Evolutionary conservation across 2,113 vertebrate genomes (phyloP).

Genomic region (Pica pica): DNA sequence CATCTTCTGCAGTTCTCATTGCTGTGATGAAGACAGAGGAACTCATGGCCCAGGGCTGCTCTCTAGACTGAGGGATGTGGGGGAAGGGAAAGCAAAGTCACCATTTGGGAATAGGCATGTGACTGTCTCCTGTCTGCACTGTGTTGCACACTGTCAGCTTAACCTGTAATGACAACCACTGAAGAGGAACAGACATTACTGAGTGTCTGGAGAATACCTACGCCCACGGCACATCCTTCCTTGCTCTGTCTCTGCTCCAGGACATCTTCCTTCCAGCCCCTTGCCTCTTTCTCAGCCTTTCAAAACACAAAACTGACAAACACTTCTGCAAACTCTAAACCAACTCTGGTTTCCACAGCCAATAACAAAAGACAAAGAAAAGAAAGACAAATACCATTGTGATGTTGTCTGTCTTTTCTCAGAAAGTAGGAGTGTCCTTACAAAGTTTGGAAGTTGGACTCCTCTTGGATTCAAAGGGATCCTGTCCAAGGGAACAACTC

Average conservation of each 20-base stretch:
- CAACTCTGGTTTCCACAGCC: background rate
- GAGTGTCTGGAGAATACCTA: background rate
- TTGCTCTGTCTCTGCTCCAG: background rate
- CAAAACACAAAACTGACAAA: background rate
- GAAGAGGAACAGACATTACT: background rate
- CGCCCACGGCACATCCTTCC: background rate
- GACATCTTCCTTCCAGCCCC: background rate
- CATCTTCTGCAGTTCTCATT: background rate
- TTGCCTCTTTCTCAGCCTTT: background rate
- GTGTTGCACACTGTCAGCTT: background rate
- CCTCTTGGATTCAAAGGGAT: background rate
- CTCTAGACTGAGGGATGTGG: background rate
- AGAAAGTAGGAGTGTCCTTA: background rate
- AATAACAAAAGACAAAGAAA: background rate
- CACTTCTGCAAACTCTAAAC: background rate
- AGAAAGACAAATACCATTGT: background rate
- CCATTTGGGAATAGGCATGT: background rate
- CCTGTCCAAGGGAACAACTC: background rate
- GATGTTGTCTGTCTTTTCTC: background rate
- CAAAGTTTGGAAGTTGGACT: background rate
- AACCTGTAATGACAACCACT: background rate
- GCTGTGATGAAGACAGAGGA: background rate
- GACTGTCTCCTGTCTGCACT: background rate
- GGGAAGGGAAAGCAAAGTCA: background rate
- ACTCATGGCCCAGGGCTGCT: rapidly evolving